Base-by-base conservation (phyloP, 2,113 vertebrate genomes). In the Mobula hypostoma region DNA sequence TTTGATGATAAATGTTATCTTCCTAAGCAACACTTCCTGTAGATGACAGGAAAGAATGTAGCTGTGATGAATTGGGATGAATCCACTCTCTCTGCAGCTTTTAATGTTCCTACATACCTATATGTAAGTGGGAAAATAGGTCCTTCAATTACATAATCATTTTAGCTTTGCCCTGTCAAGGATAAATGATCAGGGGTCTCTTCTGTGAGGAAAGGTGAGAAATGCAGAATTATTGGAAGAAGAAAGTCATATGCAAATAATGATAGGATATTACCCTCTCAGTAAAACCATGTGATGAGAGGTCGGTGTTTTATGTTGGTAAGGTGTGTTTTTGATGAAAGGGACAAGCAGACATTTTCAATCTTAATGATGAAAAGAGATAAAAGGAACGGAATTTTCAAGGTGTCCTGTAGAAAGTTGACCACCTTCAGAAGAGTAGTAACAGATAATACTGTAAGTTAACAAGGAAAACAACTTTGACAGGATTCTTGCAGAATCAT, bases 401-500 rank as follows among this genome's bases (percentile, higher is more conserved):
- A 83, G 14, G 56, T 29, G 14, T 29, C 58, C n/a, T 29, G 29
- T 29, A 66, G 14, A 66, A 15, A 19, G 14, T 27, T 88, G 85
- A 66, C 0, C 6, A 17, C 85, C 17, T 88, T 88, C 29, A n/a
- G 58, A 63, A 66, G 0, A 17, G 14, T 29, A 15, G 4, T 63
- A 66, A 61, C 24, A 87, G 29, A 88, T 66, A 5, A 4, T 7
- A 88, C 32, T 12, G 14, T 7, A 63, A n/a, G 29, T 88, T 66
- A n/a, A n/a, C 58, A 66, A 88, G 58, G 11, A 88, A 88, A 88
- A 17, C 58, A 15, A 8, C 36, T 83, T 83, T n/a, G 24, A 61
- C 21, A 87, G 83, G 58, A 88, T 63, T 32, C 85, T 88, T 88
- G 58, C 85, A 66, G 61, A 88, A 88, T 88, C 29, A 88, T n/a